A percentile compares a stretch with the other conserved stretches of the same genome.
These are phyloP conservation scores for Centroberyx gerrardi DNA, from an alignment of 2,797 vertebrate species.

Conservation along the genomic window DNA sequence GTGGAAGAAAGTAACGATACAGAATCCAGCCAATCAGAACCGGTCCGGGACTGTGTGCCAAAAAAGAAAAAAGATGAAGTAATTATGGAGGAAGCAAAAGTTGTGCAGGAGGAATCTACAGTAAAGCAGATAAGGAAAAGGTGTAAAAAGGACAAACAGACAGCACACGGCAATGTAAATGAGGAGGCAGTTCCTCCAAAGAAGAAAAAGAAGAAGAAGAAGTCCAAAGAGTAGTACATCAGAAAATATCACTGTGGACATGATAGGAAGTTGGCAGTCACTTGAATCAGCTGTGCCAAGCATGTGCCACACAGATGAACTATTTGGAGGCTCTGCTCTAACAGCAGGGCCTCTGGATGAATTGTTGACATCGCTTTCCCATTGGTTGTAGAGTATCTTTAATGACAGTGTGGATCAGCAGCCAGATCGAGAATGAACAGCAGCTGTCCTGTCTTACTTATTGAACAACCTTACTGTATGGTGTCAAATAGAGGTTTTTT, in stretches of 20 bases:
- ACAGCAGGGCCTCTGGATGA: background rate
- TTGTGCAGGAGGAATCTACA: slow-evolving; percentile 7
- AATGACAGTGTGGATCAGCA: too few relatives aligned
- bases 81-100: slow-evolving; percentile 24
- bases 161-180: background rate
- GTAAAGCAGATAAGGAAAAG: slow-evolving; percentile 64
- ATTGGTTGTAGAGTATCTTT: background rate
- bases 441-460: too few relatives aligned
- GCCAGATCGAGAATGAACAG: too few relatives aligned
- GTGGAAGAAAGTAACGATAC: background rate
- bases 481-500: background rate
- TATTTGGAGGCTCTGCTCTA: background rate
- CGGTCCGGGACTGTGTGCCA: background rate
- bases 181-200: slow-evolving; percentile 45
- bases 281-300: background rate
- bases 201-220: slow-evolving; percentile 66
- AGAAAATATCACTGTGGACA: background rate
- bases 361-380: background rate
- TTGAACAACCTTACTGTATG: too few relatives aligned
- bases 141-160: slow-evolving; percentile 53
- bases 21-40: slow-evolving; percentile 29
- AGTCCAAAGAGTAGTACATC: slow-evolving; percentile 34
- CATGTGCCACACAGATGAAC: background rate
- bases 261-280: background rate
- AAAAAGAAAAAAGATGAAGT: slow-evolving; percentile 36